These are phyloP conservation scores for Brachionus paranguensis DNA, from an alignment of 1,140 invertebrate species.

Conservation along the genomic window DNA sequence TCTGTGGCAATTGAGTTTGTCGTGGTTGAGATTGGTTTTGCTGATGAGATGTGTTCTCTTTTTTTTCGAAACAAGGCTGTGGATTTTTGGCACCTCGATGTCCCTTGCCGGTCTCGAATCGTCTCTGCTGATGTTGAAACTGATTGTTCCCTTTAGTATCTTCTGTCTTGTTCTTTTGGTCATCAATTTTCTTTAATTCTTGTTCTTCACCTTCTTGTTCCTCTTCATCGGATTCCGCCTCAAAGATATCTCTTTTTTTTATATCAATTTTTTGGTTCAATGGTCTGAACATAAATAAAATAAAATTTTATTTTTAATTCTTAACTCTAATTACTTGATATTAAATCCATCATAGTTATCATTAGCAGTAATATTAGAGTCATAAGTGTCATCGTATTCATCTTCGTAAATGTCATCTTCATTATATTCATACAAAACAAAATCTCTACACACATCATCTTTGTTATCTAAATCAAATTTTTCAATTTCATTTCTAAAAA, in stretches of 20 bases:
- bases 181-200: not conserved
- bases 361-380: not conserved
- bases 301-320: not conserved
- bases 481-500: not conserved
- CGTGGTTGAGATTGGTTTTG: not conserved
- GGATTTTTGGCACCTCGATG: not conserved
- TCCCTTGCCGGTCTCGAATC: no score
- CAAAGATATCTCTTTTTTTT: constrained; percentile 14
- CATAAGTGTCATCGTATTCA: constrained; percentile 40
- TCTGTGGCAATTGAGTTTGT: not conserved
- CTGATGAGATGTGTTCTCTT: not conserved
- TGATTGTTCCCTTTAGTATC: not conserved
- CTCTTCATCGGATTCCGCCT: not conserved
- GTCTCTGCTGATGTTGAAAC: not conserved
- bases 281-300: not conserved
- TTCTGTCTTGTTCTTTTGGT: not conserved
- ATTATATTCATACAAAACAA: not conserved
- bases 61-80: not conserved
- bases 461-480: constrained; percentile 21
- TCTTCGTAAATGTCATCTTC: constrained; percentile 30
- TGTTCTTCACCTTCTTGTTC: not conserved
- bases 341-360: not conserved
- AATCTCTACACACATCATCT: not conserved
- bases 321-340: not conserved
- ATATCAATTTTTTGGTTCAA: constrained; percentile 20